Evolutionary conservation across 2,888 invertebrate species (phyloP).

Genomic region (Fragum sueziense): DNA sequence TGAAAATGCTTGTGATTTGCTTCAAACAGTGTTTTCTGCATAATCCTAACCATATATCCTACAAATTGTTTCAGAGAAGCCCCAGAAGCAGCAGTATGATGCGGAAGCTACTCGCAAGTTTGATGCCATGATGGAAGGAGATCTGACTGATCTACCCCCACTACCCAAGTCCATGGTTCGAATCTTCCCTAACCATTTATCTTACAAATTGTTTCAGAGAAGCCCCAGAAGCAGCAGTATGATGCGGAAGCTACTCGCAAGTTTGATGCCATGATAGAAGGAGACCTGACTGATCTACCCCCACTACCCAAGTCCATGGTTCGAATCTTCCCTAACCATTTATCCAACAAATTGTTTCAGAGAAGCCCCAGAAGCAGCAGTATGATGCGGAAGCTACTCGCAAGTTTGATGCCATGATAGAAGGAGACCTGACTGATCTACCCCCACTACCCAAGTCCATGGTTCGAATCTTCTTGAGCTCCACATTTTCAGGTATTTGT

Average conservation of each 20-base stretch:
- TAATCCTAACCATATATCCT: no score
- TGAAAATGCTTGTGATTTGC: no score
- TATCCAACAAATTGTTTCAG: no score
- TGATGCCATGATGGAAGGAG: conserved; percentile 70
- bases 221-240: conserved; percentile 42
- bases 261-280: conserved; percentile 71
- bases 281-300: conserved; percentile 72
- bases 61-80: no score
- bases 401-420: conserved; percentile 69
- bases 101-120: conserved; percentile 65
- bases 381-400: conserved; percentile 61
- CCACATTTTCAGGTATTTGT: conserved; percentile 78
- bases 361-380: conserved; percentile 37
- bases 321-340: conserved; percentile 78
- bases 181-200: conserved; percentile 79
- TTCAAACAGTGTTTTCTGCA: no score
- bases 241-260: conserved; percentile 61
- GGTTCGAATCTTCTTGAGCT: conserved; percentile 79
- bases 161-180: conserved; percentile 76
- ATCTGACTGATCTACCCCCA: conserved; percentile 71
- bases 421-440: conserved; percentile 70
- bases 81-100: conserved; percentile 42
- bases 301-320: conserved; percentile 75
- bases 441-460: conserved; percentile 75
- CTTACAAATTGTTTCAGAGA: no score